Evolutionary conservation across 1,140 invertebrate species (phyloP), one percentile per base, ranked within the genome.

Genomic region (Asobara japonica): DNA sequence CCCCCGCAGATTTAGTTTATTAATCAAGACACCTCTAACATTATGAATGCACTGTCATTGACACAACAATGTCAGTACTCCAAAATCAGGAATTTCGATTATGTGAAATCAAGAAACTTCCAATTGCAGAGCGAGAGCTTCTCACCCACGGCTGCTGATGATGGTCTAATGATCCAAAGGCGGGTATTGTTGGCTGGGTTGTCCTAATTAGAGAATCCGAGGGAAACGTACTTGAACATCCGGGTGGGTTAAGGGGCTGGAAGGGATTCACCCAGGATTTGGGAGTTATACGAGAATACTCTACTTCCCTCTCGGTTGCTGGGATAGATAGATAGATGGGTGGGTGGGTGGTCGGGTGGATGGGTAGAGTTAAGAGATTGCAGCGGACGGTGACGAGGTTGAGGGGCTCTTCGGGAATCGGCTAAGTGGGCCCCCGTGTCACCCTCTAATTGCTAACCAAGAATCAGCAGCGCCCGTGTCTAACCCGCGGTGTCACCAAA

Each of bases 401-500:
- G 78, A 81, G 82, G 77, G 80, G 77, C 76, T 75, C 78, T 78
- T 77, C 65, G 20, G 77, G 75, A 76, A 79, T 80, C 73, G 61
- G 71, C 75, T 82, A 79, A 80, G 78, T 80, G 78, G 78, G 74
- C 77, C 79, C 78, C 78, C 74, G 77, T 80, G 78, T 80, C 79
- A 77, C 71, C 79, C 78, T 76, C 79, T 79, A 82, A 82, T 82
- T 82, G 79, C 79, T 81, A 81, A 79, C 78, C 78, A 79, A 78
- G 76, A 80, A 78, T 76, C 76, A 77, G 71, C 77, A 71, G 75
- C 74, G 74, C 71, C 69, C 69, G 10, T 51, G 38, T 30, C 45
- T 33, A 48, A 13, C 45, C 16, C 25, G 41, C 16, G 25, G 7
- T 48, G 31, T 67, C 25, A 51, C 41, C 36, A 41, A 56, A 56